These are phyloP conservation scores for Silurus aristotelis DNA, from an alignment of 2,797 vertebrate species.

Conservation along the genomic window DNA sequence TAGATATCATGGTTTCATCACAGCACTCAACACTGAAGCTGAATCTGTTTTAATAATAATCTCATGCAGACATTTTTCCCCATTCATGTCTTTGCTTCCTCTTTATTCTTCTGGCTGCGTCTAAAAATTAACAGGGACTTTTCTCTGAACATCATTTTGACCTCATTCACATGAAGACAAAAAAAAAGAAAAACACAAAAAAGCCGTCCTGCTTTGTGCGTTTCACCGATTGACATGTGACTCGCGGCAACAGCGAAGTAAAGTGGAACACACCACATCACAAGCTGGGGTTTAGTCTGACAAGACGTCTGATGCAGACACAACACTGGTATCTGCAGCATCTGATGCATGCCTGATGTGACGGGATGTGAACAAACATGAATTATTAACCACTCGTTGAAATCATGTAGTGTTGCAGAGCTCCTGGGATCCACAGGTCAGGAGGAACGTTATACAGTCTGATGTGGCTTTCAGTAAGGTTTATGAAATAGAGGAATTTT, in stretches of 20 bases:
- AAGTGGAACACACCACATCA: constrained; percentile 37
- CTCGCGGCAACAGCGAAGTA: background rate
- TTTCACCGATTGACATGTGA: background rate
- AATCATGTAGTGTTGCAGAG: background rate
- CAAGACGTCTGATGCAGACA: background rate
- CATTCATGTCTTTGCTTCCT: constrained; percentile 1
- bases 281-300: constrained; percentile 8
- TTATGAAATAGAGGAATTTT: background rate
- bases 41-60: background rate
- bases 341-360: background rate
- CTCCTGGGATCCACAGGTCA: background rate
- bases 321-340: background rate
- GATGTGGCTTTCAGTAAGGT: background rate
- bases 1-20: no score
- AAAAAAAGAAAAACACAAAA: background rate
- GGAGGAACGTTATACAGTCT: background rate
- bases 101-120: constrained; percentile 3
- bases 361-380: background rate
- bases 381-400: background rate
- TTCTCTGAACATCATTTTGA: constrained; percentile 34
- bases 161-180: constrained; percentile 28
- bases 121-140: constrained; percentile 17
- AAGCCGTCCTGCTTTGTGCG: background rate
- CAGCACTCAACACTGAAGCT: no score
- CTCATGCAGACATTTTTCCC: background rate